These are phyloP conservation scores for Drosophila varians DNA, from an alignment of 1,140 invertebrate genomes.

Conservation along the genomic window DNA sequence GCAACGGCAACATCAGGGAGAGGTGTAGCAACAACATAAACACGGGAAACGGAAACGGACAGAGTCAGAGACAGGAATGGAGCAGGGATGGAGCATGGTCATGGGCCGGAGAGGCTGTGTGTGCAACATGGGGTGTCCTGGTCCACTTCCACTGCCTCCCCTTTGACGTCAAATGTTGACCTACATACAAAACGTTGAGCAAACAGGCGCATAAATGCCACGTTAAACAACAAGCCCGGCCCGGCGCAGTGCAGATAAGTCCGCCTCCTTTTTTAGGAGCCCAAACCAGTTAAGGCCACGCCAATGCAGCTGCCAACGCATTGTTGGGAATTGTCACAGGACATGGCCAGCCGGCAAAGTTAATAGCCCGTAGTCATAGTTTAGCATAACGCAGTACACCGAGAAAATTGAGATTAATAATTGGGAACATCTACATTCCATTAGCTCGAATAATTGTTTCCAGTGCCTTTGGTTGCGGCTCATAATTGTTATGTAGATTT, in stretches of 20 bases:
- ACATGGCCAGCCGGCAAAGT: slow-evolving; percentile 50
- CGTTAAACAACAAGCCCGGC: slow-evolving; percentile 65
- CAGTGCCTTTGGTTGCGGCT: slow-evolving; percentile 49
- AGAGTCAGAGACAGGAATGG: slow-evolving; percentile 8
- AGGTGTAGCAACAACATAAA: slow-evolving; percentile 60
- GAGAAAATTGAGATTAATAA: neutral
- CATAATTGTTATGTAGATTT: slow-evolving; percentile 79
- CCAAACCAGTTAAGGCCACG: slow-evolving; percentile 2
- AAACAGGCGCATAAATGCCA: slow-evolving; percentile 79
- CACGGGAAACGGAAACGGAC: slow-evolving; percentile 75
- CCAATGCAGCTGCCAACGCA: slow-evolving; percentile 66
- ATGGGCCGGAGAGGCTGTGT: neutral
- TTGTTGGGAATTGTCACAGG: slow-evolving; percentile 70
- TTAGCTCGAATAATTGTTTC: neutral
- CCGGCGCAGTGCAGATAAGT: slow-evolving; percentile 60
- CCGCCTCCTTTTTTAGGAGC: slow-evolving; percentile 24
- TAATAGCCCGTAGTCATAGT: slow-evolving; percentile 47
- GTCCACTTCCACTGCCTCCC: slow-evolving; percentile 31
- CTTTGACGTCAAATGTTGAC: slow-evolving; percentile 80
- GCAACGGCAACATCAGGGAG: slow-evolving; percentile 12
- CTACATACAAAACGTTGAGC: slow-evolving; percentile 77
- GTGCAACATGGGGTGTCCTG: slow-evolving; percentile 17
- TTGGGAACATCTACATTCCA: too few species aligned
- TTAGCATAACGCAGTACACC: slow-evolving; percentile 14
- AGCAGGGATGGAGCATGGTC: too few species aligned